A percentile compares a stretch with the other conserved stretches of the same genome.
These are phyloP conservation scores for Theropithecus gelada DNA, from an alignment of 2,113 vertebrate species.

Conservation along the genomic window DNA sequence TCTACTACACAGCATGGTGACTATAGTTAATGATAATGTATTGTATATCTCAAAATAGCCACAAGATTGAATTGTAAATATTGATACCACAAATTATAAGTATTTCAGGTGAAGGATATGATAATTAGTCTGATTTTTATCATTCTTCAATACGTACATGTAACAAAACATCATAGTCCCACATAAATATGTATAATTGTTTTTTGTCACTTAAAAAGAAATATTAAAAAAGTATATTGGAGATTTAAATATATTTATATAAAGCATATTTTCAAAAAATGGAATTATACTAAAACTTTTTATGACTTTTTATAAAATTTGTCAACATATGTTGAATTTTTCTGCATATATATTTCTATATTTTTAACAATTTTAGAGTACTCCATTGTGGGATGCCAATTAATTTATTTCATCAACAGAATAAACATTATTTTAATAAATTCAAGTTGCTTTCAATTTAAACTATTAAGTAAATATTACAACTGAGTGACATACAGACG, in stretches of 20 bases:
- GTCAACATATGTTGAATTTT: neutral
- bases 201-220: neutral
- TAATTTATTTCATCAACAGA: neutral
- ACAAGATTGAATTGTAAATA: neutral
- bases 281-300: neutral
- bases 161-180: neutral
- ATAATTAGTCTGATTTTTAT: neutral
- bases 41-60: neutral
- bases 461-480: neutral
- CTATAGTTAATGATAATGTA: neutral
- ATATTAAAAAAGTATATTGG: neutral
- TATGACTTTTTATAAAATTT: neutral
- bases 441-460: neutral
- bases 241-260: neutral
- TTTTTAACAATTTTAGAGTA: neutral
- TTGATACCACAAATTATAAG: neutral
- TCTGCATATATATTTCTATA: neutral
- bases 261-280: neutral
- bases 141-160: neutral
- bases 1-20: neutral
- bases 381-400: neutral
- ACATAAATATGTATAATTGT: neutral
- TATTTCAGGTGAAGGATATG: neutral
- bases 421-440: neutral
- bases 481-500: neutral